These are phyloP conservation scores for Mantis religiosa DNA, from an alignment of 2,888 invertebrate species.

Conservation along the genomic window DNA sequence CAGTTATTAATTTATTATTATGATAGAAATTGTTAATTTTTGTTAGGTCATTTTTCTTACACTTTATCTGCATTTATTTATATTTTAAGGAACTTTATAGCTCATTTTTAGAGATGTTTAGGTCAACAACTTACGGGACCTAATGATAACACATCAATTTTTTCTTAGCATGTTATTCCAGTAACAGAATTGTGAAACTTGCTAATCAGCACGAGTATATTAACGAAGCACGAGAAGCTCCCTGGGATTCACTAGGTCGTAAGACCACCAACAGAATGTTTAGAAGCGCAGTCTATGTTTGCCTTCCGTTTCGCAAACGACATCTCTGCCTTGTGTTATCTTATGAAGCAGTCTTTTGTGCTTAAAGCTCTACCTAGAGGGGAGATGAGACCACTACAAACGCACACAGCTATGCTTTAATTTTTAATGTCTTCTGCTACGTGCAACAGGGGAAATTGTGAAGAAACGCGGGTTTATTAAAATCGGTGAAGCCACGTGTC, in stretches of 20 bases:
- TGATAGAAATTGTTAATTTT: too few relatives aligned
- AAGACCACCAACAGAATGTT: not conserved
- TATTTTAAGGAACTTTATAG: too few relatives aligned
- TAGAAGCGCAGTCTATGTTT: not conserved
- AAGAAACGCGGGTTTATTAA: not conserved
- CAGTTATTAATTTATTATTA: too few relatives aligned
- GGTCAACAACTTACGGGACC: too few relatives aligned
- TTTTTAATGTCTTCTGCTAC: not conserved
- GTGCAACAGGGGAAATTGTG: not conserved
- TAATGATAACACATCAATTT: too few relatives aligned
- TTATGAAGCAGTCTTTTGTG: not conserved
- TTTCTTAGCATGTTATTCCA: too few relatives aligned
- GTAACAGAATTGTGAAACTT: not conserved
- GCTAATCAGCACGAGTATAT: not conserved
- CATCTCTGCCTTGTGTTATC: not conserved
- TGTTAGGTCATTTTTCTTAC: too few relatives aligned
- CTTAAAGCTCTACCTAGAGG: not conserved
- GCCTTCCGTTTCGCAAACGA: not conserved
- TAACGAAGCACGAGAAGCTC: not conserved
- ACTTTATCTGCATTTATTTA: too few relatives aligned
- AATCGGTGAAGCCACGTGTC: not conserved
- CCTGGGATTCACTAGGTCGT: not conserved
- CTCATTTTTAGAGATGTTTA: too few relatives aligned
- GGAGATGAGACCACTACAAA: not conserved
- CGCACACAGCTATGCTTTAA: not conserved